These are phyloP conservation scores for Oryzias woworae DNA, from an alignment of 2,113 vertebrate species.

Conservation along the genomic window DNA sequence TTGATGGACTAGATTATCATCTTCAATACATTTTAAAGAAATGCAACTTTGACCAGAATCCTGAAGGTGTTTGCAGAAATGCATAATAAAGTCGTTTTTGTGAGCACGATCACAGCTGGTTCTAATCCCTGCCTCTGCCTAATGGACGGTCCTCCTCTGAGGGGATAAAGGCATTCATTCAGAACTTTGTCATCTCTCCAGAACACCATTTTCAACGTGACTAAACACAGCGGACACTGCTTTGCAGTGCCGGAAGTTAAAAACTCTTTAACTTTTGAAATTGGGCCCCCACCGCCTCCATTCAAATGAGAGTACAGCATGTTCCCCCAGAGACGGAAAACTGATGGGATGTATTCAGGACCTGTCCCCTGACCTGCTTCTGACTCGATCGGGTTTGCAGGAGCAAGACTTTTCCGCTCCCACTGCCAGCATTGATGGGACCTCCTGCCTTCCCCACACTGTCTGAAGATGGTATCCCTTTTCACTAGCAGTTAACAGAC, in stretches of 20 bases:
- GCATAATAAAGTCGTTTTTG: neutral
- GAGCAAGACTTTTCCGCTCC: slow-evolving; percentile 5
- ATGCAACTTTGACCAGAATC: too few species aligned
- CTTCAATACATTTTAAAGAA: neutral
- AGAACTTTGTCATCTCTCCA: neutral
- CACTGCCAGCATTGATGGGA: slow-evolving; percentile 4
- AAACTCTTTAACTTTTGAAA: slow-evolving; percentile 5
- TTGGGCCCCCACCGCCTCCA: neutral
- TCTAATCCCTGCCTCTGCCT: slow-evolving; percentile 1
- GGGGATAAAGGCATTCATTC: slow-evolving; percentile 11
- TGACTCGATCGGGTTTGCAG: slow-evolving; percentile 28
- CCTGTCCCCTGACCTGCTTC: slow-evolving; percentile 12
- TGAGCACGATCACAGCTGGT: slow-evolving; percentile 1
- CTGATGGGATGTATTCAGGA: slow-evolving; percentile 11
- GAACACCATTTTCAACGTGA: neutral
- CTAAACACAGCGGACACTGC: slow-evolving; percentile 8
- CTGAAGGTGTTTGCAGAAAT: neutral
- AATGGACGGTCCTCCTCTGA: slow-evolving; percentile 26
- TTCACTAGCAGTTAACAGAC: slow-evolving; percentile 34
- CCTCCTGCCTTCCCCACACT: slow-evolving; percentile 6
- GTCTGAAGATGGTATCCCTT: slow-evolving; percentile 13
- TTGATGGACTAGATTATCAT: too few species aligned
- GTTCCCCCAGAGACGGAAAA: neutral
- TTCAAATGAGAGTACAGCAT: too few species aligned
- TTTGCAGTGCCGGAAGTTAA: neutral